phyloP scores from a whole-genome alignment of 2,888 invertebrate species.

The Sycophila texana region DNA sequence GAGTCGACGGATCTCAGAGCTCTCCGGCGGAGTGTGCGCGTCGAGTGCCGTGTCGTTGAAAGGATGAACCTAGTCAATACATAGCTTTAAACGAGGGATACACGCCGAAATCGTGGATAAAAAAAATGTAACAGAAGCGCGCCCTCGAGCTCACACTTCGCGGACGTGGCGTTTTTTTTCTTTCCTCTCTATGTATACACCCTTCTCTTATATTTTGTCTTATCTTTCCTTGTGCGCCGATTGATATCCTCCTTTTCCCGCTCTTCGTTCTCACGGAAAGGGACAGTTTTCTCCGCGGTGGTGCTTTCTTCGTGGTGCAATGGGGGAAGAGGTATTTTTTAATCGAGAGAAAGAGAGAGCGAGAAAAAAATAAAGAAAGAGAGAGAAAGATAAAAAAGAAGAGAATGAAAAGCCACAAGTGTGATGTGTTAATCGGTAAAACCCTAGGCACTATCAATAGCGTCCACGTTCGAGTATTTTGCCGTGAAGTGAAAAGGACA shows the following conservation, averaged over 20 bases:
- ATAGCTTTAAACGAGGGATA: conserved; percentile 70
- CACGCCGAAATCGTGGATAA: not conserved
- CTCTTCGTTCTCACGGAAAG: not conserved
- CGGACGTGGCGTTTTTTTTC: too few relatives aligned
- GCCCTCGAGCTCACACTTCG: not conserved
- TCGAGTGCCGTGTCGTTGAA: conserved; percentile 56
- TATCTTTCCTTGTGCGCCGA: conserved; percentile 14
- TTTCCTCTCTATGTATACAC: too few relatives aligned
- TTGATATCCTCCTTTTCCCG: not conserved
- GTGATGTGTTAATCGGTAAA: conserved; percentile 29
- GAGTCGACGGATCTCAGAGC: conserved; percentile 30
- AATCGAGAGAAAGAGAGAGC: conserved; percentile 36
- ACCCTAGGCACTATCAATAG: conserved; percentile 53
- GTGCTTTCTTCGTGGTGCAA: conserved; percentile 64
- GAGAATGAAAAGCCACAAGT: conserved; percentile 50
- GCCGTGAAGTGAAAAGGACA: conserved; percentile 29
- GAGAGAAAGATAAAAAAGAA: conserved; percentile 49
- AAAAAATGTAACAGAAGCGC: not conserved
- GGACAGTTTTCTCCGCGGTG: conserved; percentile 56
- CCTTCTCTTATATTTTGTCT: not conserved
- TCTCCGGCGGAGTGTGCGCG: conserved; percentile 7
- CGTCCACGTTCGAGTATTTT: conserved; percentile 56
- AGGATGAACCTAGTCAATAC: conserved; percentile 75
- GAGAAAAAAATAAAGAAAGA: conserved; percentile 41
- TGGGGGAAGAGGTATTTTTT: conserved; percentile 52